Conservation (phyloP, 2,797 vertebrate genomes). For the Spheniscus humboldti region DNA sequence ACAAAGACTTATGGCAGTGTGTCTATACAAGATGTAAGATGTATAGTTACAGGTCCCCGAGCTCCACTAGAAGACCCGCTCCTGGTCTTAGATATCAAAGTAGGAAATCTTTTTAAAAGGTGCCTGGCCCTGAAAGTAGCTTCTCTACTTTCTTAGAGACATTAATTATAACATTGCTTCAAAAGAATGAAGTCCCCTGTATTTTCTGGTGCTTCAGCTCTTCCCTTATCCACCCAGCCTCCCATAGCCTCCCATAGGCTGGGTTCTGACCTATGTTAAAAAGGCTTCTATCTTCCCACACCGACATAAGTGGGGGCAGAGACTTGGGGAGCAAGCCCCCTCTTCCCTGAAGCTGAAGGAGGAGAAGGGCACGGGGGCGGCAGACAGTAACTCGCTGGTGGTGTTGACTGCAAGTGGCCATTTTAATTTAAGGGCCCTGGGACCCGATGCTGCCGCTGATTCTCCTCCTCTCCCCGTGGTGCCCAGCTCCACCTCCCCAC, state of each 20-base stretch:
- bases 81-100: background rate
- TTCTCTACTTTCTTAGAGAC: background rate
- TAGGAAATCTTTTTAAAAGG: background rate
- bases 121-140: background rate
- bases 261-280: background rate
- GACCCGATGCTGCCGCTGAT: background rate
- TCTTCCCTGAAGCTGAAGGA: background rate
- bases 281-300: background rate
- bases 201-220: background rate
- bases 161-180: background rate
- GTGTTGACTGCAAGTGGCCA: slow-evolving; percentile 55
- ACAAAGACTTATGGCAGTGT: background rate
- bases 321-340: background rate
- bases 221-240: background rate
- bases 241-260: rapidly evolving
- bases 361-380: background rate
- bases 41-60: background rate
- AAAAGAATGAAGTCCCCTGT: rapidly evolving
- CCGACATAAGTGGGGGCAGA: background rate
- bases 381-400: background rate
- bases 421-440: slow-evolving; percentile 53
- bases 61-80: background rate
- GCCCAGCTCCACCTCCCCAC: background rate
- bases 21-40: background rate
- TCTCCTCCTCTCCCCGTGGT: background rate